Evolutionary conservation across 2,888 invertebrate species (phyloP), one percentile per base, ranked within the genome.

Genomic region (Liopterus haemorrhoidalis): DNA sequence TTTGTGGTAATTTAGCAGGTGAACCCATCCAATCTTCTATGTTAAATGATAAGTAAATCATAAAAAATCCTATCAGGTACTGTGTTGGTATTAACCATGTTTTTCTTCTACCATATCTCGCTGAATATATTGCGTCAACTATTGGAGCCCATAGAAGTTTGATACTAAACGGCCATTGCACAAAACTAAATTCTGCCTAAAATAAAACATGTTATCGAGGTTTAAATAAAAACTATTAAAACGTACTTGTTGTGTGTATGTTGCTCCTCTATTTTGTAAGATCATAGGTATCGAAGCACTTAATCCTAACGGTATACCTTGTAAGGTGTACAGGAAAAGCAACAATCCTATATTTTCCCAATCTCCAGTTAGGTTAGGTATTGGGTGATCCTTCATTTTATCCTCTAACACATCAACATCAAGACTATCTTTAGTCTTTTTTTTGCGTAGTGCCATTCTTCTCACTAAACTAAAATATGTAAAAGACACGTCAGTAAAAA

Each of bases 81-180:
- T 97, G 96, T 1, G 85, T 83, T 0, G 96, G 96, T 28, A 97
- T 85, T 11, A 99, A 76, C 91, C 91, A 91, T 4, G 89, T 91
- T 72, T 99, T 99, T 48, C 99, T 73, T 16, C 97, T 74, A 1
- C 99, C 99, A 68, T 97, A 85, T 50, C 77, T 71, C 6, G 78
- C 71, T 52, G 82, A 81, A 65, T 86, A 99, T 33, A 94, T 65
- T 1, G 95, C 86, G 70, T 99, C 99, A 3, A 99, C 96, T 54
- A 99, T 79, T 1, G 99, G 99, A 0, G 99, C 99, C 99, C 99
- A 99, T 44, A 99, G 64, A 31, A 99, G 70, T 68, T 99, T 99
- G 31, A 97, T 69, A 65, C 82, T 82, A 59, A 88, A 89, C 0
- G 94, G 94, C 93, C 94, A 95, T 57, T 82, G 82, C 1, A 89